These are phyloP conservation scores for Agriopis leucophaearia DNA, from an alignment of 2,888 invertebrate species.

Conservation along the genomic window DNA sequence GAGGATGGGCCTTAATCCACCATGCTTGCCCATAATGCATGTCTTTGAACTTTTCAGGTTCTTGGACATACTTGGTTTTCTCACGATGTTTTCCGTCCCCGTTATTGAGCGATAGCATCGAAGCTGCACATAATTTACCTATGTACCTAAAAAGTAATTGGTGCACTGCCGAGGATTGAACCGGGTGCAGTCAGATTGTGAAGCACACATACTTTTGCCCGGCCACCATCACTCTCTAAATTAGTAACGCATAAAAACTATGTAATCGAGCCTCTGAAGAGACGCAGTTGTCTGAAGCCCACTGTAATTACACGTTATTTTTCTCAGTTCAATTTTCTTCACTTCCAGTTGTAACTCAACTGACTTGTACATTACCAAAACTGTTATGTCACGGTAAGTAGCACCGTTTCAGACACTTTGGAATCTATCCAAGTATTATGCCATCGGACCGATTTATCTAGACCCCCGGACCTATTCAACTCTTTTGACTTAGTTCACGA, in stretches of 20 bases:
- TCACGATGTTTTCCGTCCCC: no score
- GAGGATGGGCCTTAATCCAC: no score
- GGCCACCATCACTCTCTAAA: no score
- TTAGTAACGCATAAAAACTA: neutral
- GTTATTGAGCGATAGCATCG: no score
- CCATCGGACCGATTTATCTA: conserved; percentile 49
- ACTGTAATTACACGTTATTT: neutral
- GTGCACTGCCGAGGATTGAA: no score
- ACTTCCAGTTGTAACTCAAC: conserved; percentile 33
- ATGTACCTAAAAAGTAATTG: no score
- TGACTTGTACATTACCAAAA: conserved; percentile 56
- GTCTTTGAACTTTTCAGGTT: no score
- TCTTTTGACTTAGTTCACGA: conserved; percentile 13
- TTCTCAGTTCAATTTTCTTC: conserved; percentile 14
- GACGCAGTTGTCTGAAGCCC: neutral
- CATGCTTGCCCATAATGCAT: no score
- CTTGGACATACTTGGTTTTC: no score
- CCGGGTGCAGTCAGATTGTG: no score
- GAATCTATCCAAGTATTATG: conserved; percentile 71
- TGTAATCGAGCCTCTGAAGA: neutral
- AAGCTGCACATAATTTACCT: no score
- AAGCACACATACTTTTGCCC: no score
- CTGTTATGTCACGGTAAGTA: conserved; percentile 70
- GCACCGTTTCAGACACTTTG: conserved; percentile 72
- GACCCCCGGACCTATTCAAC: conserved; percentile 48